phyloP scores from a whole-genome alignment of 1,140 invertebrate species.

The Procambarus virginalis region DNA sequence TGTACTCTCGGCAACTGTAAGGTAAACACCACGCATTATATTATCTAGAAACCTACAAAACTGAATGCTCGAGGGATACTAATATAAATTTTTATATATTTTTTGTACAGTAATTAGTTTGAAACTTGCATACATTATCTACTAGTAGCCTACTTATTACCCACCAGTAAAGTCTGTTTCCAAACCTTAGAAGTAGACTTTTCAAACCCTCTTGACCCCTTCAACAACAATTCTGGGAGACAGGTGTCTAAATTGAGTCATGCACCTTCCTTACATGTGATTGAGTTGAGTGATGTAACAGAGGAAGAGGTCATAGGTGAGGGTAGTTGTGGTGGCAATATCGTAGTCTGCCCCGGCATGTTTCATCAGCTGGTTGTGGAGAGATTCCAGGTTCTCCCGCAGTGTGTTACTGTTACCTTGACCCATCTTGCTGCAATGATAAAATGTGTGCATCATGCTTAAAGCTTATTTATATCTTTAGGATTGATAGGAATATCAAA shows the following conservation, averaged over 20 bases:
- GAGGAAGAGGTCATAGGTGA: conserved; percentile 68
- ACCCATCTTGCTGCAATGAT: conserved; percentile 36
- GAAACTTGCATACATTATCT: too few species aligned
- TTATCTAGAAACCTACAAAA: background rate
- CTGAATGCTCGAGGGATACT: too few species aligned
- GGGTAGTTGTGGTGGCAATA: conserved; percentile 68
- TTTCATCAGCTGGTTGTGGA: conserved; percentile 69
- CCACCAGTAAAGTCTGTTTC: background rate
- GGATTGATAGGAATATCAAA: too few species aligned
- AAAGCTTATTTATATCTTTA: background rate
- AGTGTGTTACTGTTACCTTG: conserved; percentile 55
- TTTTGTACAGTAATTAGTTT: too few species aligned
- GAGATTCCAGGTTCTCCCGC: conserved; percentile 62
- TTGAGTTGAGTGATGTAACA: conserved; percentile 67
- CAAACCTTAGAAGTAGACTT: too few species aligned
- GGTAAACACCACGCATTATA: background rate
- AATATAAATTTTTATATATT: too few species aligned
- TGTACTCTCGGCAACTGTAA: conserved; percentile 64
- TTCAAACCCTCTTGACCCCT: too few species aligned
- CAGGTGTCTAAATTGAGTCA: background rate
- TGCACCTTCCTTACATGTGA: conserved; percentile 56
- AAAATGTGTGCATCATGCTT: background rate
- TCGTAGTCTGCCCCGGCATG: conserved; percentile 70
- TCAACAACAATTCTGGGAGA: background rate
- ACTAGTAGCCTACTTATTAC: background rate